Evolutionary conservation across 64 coral and sea anemone species (phyloP), one percentile per base, ranked within the genome.

Genomic region (Montipora sp.): DNA sequence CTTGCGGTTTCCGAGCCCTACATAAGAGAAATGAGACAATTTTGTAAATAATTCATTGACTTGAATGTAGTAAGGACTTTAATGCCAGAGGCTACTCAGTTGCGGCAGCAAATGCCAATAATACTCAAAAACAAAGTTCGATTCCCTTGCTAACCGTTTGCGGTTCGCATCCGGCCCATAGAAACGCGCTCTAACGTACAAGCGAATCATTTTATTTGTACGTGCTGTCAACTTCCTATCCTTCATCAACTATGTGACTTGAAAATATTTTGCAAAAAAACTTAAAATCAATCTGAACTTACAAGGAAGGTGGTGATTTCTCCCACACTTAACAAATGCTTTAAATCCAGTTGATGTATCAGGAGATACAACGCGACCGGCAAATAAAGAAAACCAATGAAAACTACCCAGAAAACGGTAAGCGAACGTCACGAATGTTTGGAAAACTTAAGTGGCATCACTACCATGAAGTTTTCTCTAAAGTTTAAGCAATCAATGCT

Each of bases 11-110:
- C 61, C 14, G 82, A 85, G 45, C 82, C 61, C 78, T 94, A 87
- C 70, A 82, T 84, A 81, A 77, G 68, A 73, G 75, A 83, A 83
- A 90, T 94, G 93, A 90, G 87, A 94, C 89, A 94, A 94, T 94
- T 87, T 55, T 46, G 80, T 94, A 82, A 94, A 94, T 94, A 85
- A 94, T 94, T 90, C 78, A 94, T 94, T 80, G 72, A 2, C 49
- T 90, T 83, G 87, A 94, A 90, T 71, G 60, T 57, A 53, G 87
- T 90, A 75, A 53, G 59, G 51, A 84, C 21, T 23, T 19, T 7
- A 66, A 94, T 90, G 67, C 77, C 48, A 73, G 80, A 68, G 46
- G 12, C 75, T 77, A 85, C 88, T 90, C 60, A 66, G 57, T 77
- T 90, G 93, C 80, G 80, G 93, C 88, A 94, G 73, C 79, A 51